A percentile compares a stretch with the other conserved stretches of the same genome.
phyloP scores from a whole-genome alignment of 2,888 invertebrate species.

The Epirrhoe alternata region DNA sequence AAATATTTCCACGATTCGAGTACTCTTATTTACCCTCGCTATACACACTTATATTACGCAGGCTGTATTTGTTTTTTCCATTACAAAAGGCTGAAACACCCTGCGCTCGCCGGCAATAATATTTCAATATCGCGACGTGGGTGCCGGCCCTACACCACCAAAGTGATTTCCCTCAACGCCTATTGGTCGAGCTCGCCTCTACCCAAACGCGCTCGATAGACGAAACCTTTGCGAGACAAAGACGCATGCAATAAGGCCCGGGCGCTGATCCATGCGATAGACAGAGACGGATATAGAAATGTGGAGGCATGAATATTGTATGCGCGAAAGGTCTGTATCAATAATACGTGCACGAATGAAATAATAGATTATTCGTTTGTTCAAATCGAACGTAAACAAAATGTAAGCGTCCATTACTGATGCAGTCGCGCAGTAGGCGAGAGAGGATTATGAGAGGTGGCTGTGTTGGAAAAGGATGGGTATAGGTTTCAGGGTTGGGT shows the following conservation, averaged over 20 bases:
- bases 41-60: slow-evolving; percentile 44
- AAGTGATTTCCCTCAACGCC: slow-evolving; percentile 73
- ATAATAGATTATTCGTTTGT: slow-evolving; percentile 86
- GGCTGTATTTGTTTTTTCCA: slow-evolving; percentile 81
- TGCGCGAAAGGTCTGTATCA: slow-evolving; percentile 79
- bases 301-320: slow-evolving; percentile 74
- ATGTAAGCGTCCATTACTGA: slow-evolving; percentile 82
- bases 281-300: slow-evolving; percentile 61
- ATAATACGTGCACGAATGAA: slow-evolving; percentile 85
- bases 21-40: slow-evolving; percentile 70
- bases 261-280: slow-evolving; percentile 22
- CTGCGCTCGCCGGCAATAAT: slow-evolving; percentile 72
- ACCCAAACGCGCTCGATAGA: slow-evolving; percentile 63
- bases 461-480: slow-evolving; percentile 59
- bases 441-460: slow-evolving; percentile 45
- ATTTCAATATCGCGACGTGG: slow-evolving; percentile 77
- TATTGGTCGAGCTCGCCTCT: slow-evolving; percentile 62
- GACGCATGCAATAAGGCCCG: slow-evolving; percentile 44
- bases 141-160: slow-evolving; percentile 67
- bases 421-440: slow-evolving; percentile 58
- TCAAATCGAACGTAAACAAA: slow-evolving; percentile 84
- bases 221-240: slow-evolving; percentile 56
- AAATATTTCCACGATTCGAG: slow-evolving; percentile 76
- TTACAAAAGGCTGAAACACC: slow-evolving; percentile 79
- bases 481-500: slow-evolving; percentile 49